Percentiles rank a stretch among this genome's conserved stretches.
Conservation (phyloP, 2,888 invertebrate genomes). For the Eulithis testata region DNA sequence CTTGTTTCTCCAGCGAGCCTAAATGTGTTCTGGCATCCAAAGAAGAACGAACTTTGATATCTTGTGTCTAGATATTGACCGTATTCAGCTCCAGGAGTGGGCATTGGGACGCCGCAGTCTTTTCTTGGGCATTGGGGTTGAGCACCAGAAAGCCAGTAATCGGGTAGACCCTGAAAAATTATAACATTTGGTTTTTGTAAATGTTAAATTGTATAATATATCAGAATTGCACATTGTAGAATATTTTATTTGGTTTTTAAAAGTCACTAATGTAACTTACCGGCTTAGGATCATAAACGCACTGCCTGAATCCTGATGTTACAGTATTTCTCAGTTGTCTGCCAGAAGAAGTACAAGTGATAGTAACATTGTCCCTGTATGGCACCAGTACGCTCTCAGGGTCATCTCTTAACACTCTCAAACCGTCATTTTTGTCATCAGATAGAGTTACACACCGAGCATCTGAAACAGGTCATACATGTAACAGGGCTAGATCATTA, state of each 20-base stretch:
- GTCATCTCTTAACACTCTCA: conserved; percentile 90
- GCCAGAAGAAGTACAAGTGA: conserved; percentile 91
- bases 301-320: conserved; percentile 94
- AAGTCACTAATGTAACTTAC: conserved; percentile 60
- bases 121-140: conserved; percentile 94
- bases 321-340: conserved; percentile 91
- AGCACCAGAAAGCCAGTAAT: conserved; percentile 95
- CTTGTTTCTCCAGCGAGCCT: conserved; percentile 96
- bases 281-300: conserved; percentile 97
- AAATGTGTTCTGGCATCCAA: conserved; percentile 98
- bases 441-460: conserved; percentile 95
- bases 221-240: background rate
- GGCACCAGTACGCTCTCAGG: conserved; percentile 93
- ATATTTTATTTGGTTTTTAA: no score
- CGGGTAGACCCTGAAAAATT: conserved; percentile 88
- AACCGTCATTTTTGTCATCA: conserved; percentile 94
- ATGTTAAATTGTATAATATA: background rate
- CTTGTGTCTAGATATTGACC: conserved; percentile 94
- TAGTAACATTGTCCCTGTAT: conserved; percentile 95
- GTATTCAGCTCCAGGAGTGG: conserved; percentile 97
- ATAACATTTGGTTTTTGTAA: conserved; percentile 10
- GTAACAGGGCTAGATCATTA: background rate
- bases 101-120: conserved; percentile 96
- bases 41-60: conserved; percentile 97
- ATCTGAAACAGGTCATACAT: conserved; percentile 82